A percentile compares a stretch with the other conserved stretches of the same genome.
Evolutionary conservation across 1,140 invertebrate species (phyloP).

Genomic region (Eurosta solidaginis): DNA sequence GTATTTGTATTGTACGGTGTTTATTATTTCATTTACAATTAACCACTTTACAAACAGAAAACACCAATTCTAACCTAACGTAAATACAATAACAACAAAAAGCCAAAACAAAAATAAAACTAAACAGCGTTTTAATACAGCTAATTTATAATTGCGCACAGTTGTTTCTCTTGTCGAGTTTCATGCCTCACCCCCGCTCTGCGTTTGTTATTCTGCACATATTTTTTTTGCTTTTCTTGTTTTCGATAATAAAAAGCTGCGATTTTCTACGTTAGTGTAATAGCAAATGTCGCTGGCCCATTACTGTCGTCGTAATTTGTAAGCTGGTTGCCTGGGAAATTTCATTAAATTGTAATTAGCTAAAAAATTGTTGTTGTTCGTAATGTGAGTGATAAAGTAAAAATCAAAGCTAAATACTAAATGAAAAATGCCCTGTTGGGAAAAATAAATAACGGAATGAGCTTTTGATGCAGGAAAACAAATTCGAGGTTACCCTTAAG

Average conservation of each 20-base stretch:
- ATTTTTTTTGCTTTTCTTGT: background rate
- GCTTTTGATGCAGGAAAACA: no score
- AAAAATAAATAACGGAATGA: background rate
- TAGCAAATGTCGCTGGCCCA: background rate
- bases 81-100: conserved; percentile 11
- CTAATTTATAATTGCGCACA: background rate
- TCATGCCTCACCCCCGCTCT: background rate
- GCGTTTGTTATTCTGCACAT: background rate
- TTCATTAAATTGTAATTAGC: conserved; percentile 33
- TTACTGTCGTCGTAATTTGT: conserved; percentile 1
- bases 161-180: background rate
- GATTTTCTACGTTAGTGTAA: background rate
- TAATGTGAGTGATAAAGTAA: background rate
- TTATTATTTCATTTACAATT: conserved; percentile 12
- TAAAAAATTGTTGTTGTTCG: background rate
- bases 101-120: background rate
- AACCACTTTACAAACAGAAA: background rate
- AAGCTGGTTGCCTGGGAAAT: conserved; percentile 30
- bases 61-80: background rate
- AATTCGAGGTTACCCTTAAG: no score
- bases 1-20: background rate
- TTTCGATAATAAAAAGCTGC: background rate
- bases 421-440: background rate
- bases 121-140: background rate
- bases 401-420: background rate